Conservation (phyloP, 2,888 invertebrate species). For the Hypselothyrea guttata region DNA sequence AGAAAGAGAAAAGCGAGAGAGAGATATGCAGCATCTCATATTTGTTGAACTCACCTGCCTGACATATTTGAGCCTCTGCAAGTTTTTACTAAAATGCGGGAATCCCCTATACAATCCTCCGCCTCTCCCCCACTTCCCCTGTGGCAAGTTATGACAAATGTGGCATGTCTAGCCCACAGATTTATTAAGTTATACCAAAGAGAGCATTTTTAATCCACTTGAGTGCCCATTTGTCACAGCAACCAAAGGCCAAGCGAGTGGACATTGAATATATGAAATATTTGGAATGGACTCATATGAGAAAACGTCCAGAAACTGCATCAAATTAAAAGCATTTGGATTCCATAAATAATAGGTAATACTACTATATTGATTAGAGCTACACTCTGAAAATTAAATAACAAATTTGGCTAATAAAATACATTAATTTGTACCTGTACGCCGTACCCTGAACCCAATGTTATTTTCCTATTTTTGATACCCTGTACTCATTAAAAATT, state of each 20-base stretch:
- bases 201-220: conserved; percentile 79
- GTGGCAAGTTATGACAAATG: conserved; percentile 54
- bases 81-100: conserved; percentile 43
- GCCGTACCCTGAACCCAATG: too few species aligned
- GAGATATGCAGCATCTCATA: too few species aligned
- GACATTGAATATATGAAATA: too few species aligned
- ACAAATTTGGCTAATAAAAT: too few species aligned
- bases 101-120: neutral
- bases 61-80: conserved; percentile 21
- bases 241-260: neutral
- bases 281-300: too few species aligned
- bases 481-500: too few species aligned
- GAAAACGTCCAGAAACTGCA: neutral
- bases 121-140: neutral
- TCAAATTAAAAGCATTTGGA: neutral
- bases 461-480: too few species aligned
- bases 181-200: conserved; percentile 58
- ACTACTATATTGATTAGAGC: too few species aligned
- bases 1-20: too few species aligned
- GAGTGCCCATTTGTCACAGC: conserved; percentile 81
- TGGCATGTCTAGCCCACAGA: conserved; percentile 44
- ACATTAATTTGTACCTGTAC: too few species aligned
- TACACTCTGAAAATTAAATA: too few species aligned
- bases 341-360: too few species aligned
- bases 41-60: conserved; percentile 16